Conservation (phyloP, 2,113 vertebrate genomes). For the Trematocara zebra region DNA sequence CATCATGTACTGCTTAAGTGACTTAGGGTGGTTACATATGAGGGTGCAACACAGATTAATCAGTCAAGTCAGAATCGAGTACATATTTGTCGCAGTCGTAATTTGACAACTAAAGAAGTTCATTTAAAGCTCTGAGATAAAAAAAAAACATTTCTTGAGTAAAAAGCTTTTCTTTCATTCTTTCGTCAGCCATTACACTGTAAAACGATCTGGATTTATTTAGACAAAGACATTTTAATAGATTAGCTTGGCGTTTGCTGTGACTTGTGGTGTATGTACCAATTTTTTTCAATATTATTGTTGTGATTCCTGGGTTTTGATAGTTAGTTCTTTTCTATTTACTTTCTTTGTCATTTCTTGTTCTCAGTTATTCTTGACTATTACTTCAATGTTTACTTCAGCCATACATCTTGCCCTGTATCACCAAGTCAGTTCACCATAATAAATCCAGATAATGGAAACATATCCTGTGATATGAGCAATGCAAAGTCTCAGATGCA, state of each 20-base stretch:
- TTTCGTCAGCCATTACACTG: neutral
- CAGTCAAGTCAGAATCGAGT: neutral
- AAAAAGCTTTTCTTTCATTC: neutral
- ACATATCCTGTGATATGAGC: neutral
- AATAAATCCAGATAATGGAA: neutral
- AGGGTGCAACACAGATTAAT: slow-evolving; percentile 22
- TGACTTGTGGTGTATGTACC: neutral
- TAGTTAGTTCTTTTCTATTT: neutral
- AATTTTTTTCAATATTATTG: neutral
- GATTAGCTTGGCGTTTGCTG: neutral
- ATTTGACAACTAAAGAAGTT: neutral
- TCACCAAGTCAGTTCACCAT: neutral
- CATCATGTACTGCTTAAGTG: slow-evolving; percentile 48
- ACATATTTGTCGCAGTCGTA: neutral
- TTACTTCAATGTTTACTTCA: neutral
- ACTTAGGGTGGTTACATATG: slow-evolving; percentile 15
- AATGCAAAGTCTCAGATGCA: neutral
- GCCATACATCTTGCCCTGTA: neutral
- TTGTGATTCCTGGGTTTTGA: neutral
- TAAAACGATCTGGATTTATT: neutral
- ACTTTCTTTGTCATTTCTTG: neutral
- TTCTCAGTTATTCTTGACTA: neutral
- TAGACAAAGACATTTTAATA: neutral
- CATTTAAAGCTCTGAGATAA: neutral
- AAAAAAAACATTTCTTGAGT: neutral